phyloP scores from a whole-genome alignment of 1,140 invertebrate species.

The Drosophila paulistorum region DNA sequence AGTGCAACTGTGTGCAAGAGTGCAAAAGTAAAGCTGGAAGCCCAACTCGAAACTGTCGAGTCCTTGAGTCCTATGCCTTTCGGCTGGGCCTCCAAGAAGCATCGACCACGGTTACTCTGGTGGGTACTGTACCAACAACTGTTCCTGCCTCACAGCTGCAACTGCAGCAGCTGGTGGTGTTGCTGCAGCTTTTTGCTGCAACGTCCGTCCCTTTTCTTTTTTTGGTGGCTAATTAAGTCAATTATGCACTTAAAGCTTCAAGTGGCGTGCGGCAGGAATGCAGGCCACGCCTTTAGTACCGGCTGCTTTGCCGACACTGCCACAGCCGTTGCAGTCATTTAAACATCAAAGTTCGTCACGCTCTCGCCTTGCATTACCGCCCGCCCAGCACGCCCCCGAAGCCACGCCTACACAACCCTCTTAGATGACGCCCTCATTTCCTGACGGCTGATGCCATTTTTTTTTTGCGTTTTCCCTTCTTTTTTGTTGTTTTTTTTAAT shows the following conservation, averaged over 20 bases:
- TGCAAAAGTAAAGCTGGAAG: slow-evolving; percentile 31
- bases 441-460: slow-evolving; percentile 24
- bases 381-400: background rate
- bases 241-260: slow-evolving; percentile 77
- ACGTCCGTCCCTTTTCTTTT: slow-evolving; percentile 60
- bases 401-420: slow-evolving; percentile 1
- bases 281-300: slow-evolving; percentile 36
- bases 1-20: slow-evolving; percentile 35
- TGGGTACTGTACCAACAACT: slow-evolving; percentile 47
- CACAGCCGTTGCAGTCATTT: slow-evolving; percentile 68
- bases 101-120: slow-evolving; percentile 37
- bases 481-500: slow-evolving; percentile 61
- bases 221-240: slow-evolving; percentile 80
- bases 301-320: background rate
- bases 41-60: slow-evolving; percentile 54
- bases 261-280: slow-evolving; percentile 69
- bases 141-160: slow-evolving; percentile 24
- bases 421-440: slow-evolving; percentile 25
- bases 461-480: background rate
- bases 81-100: slow-evolving; percentile 51
- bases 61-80: slow-evolving; percentile 57
- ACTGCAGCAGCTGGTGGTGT: slow-evolving; percentile 10
- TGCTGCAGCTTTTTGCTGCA: slow-evolving; percentile 34
- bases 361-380: slow-evolving; percentile 43
- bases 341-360: slow-evolving; percentile 78